Base-by-base conservation (phyloP, 37 sponge, comb jelly and placozoan species). In the Lycopodina hypogea region DNA sequence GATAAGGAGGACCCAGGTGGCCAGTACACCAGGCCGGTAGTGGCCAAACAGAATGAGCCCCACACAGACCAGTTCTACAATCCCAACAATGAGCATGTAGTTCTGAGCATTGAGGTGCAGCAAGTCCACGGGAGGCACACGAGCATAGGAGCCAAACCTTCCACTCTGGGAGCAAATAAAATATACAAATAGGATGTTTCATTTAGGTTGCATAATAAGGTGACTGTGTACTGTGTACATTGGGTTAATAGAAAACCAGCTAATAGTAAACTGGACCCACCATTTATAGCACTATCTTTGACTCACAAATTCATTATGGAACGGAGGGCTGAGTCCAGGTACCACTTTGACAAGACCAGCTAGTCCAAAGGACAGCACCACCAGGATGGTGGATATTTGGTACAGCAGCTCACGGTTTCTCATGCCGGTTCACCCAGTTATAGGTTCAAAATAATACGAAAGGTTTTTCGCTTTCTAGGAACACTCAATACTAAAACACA, bases 301-400 rank as follows among this genome's bases (percentile, higher is more conserved):
- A 58, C 84, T 74, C 33, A 91, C 92, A 80, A 91, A 41, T 70
- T 91, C 84, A 53, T 74, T 39, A 50, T 89, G 87, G 32, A 75
- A 23, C 0, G 59, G 73, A 33, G 74, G 68, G 37, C 66, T 80
- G n/a, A 89, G 21, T 11, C 74, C 32, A 11, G 87, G 78, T 36
- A 79, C 63, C 18, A 93, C 67, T 38, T 93, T 93, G 41, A 80
- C n/a, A 35, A 55, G 3, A 7, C 94, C 90, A 29, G 94, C 81
- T n/a, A 86, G 32, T 12, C 38, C 36, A 52, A 89, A 93, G 71
- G 89, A 26, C 17, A 88, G 35, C 3, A 92, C 66, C 32, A 92
- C 32, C 6, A 84, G 42, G 51, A 73, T 66, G 4, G 93, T 88
- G 9, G 69, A 68, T 26, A 81, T 45, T 23, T 67, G 56, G 45